Evolutionary conservation across 2,113 vertebrate species (phyloP).

Genomic region (Plestiodon gilberti): DNA sequence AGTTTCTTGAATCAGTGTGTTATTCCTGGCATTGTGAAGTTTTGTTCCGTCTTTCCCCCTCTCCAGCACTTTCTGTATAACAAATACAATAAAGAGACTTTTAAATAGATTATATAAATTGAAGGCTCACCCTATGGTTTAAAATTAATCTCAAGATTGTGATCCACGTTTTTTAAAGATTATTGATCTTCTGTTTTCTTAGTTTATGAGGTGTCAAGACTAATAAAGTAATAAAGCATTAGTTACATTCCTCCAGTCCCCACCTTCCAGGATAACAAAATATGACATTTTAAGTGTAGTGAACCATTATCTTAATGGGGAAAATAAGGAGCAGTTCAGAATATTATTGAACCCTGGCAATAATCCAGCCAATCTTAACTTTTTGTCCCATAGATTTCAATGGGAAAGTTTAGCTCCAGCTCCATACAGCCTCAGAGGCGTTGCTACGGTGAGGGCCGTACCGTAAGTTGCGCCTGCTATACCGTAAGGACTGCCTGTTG

Average conservation of each 20-base stretch:
- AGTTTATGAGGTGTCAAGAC: neutral
- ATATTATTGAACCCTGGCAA: neutral
- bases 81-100: neutral
- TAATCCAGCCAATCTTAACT: no score
- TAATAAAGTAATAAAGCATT: neutral
- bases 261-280: neutral
- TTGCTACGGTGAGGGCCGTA: no score
- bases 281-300: slow-evolving; percentile 8
- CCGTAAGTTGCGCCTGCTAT: no score
- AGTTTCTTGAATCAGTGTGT: no score
- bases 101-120: neutral
- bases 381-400: no score
- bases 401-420: no score
- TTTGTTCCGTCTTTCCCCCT: neutral
- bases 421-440: no score
- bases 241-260: neutral
- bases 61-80: neutral
- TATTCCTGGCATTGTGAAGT: neutral
- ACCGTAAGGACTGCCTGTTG: no score
- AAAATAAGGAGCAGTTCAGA: neutral
- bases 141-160: neutral
- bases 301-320: neutral
- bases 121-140: neutral
- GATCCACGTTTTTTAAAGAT: neutral
- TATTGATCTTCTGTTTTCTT: neutral